Evolutionary conservation across 2,113 vertebrate species (phyloP).

Genomic region (Anoplopoma fimbria): DNA sequence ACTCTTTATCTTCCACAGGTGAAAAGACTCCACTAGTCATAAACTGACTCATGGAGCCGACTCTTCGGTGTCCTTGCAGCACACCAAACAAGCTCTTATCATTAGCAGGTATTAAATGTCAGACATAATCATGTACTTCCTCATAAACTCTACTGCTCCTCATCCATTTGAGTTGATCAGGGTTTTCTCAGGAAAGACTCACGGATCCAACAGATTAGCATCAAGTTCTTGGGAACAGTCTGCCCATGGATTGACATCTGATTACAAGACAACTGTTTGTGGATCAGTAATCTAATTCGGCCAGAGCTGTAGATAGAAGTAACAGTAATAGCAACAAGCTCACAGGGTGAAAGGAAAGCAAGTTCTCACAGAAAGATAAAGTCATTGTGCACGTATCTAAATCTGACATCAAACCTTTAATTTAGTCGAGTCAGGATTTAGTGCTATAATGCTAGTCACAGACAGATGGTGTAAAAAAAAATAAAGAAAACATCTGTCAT

Average conservation of each 20-base stretch:
- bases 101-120: conserved; percentile 14
- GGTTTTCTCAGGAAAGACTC: conserved; percentile 20
- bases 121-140: conserved; percentile 11
- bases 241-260: conserved; percentile 7
- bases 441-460: neutral
- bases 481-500: conserved; percentile 32
- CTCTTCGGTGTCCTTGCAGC: conserved; percentile 2
- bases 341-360: neutral
- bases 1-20: too few relatives aligned
- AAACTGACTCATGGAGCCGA: conserved; percentile 4
- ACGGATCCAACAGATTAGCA: conserved; percentile 54
- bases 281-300: conserved; percentile 64
- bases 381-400: neutral
- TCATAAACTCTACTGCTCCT: neutral
- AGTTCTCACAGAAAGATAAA: conserved; percentile 32
- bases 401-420: neutral
- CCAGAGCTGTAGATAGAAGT: conserved; percentile 34
- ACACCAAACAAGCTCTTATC: conserved; percentile 8
- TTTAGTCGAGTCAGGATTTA: neutral
- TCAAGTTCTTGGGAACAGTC: conserved; percentile 56
- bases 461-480: conserved; percentile 5
- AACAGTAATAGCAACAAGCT: conserved; percentile 30
- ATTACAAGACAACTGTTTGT: conserved; percentile 30
- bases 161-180: neutral
- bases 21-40: neutral